Base-by-base conservation (phyloP, 2,113 vertebrate genomes). In the Callocephalon fimbriatum region DNA sequence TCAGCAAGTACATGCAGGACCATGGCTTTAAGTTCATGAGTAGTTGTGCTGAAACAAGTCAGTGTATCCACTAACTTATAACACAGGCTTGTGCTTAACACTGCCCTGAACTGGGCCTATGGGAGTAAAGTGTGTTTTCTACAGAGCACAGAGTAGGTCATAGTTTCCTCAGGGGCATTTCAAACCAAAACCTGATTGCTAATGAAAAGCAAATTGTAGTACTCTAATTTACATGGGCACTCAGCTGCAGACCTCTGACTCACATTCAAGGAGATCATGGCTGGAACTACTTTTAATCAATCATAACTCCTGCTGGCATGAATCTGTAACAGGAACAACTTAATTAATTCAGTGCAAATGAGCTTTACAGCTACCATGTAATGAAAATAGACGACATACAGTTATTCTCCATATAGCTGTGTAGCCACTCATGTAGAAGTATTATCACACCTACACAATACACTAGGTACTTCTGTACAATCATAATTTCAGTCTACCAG, bases 181-280 rank as follows among this genome's bases (percentile, higher is more conserved):
- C 90, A 93, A 92, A 83, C 54, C 29, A 67, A 94, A 94, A 92
- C 85, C 88, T 90, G 88, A 80, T 58, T 88, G 92, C 90, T 94
- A 94, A 96, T 95, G 95, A 96, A 96, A 92, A 82, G 67, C 82
- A 88, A 88, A 92, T 92, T 92, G 72, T 90, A 83, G 75, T 77
- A 71, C 54, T 88, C 75, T 90, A 77, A 90, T 94, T 96, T 95
- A 80, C 79, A 84, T 92, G 50, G 82, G 83, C 82, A 68, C 68
- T 93, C 76, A 96, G 83, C 82, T 92, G 82, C 90, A 88, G 95
- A 94, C 92, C 92, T 96, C 65, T 97, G 92, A 96, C 95, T 92
- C 45, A 4, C 9, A 35, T 74, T 95, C 63, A 62, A 89, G 95
- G 42, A 94, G 91, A 84, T 92, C 94, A 84, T 71, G 89, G 83